Conservation (phyloP, 2,113 vertebrate species). For the Melanostigma gelatinosum region DNA sequence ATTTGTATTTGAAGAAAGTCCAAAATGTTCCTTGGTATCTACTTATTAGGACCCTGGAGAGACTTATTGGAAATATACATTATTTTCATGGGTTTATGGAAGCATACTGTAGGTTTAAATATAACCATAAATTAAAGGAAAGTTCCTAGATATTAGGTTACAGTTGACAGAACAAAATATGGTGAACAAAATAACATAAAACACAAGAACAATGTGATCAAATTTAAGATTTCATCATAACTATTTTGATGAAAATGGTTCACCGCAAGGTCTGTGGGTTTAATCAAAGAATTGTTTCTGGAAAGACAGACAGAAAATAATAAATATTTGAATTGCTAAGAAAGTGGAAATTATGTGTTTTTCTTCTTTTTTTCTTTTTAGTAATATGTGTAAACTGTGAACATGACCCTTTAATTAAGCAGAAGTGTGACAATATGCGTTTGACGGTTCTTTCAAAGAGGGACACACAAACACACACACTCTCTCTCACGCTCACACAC, state of each 20-base stretch:
- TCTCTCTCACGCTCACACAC: not conserved
- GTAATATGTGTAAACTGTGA: not conserved
- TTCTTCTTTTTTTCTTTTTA: not conserved
- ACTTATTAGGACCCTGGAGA: not conserved
- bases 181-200: not conserved
- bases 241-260: not conserved
- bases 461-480: not conserved
- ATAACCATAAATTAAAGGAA: not conserved
- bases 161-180: not conserved
- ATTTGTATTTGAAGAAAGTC: constrained; percentile 4
- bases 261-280: not conserved
- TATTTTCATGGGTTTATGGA: not conserved
- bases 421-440: not conserved
- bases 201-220: not conserved
- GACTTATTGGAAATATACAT: not conserved
- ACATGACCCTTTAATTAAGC: not conserved
- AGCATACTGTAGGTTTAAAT: not conserved
- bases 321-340: not conserved
- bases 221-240: not conserved
- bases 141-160: not conserved
- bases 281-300: not conserved
- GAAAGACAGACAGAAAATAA: not conserved
- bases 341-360: not conserved
- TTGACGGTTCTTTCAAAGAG: not conserved
- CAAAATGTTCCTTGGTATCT: not conserved